These are phyloP conservation scores for Peromyscus nudipes DNA, from an alignment of 2,797 vertebrate genomes.

Conservation along the genomic window DNA sequence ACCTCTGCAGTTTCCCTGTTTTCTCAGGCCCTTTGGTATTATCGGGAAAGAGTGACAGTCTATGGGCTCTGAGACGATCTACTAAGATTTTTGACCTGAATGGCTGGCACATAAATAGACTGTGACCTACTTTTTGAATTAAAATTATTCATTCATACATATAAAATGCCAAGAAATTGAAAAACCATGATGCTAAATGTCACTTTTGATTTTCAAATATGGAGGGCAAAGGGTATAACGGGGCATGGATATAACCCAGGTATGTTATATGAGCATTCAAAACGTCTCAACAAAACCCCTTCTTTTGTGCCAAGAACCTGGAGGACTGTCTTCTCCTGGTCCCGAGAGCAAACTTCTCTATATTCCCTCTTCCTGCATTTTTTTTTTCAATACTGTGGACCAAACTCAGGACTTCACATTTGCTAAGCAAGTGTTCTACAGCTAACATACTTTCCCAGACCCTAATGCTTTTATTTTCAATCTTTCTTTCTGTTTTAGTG, in stretches of 20 bases:
- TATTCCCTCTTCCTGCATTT: neutral
- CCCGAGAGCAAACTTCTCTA: neutral
- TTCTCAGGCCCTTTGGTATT: neutral
- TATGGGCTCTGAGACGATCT: neutral
- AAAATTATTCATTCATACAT: neutral
- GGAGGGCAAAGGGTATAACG: neutral
- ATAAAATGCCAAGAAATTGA: constrained; percentile 14
- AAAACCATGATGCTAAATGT: constrained; percentile 6
- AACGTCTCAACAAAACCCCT: neutral
- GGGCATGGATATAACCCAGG: neutral
- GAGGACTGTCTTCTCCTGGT: neutral
- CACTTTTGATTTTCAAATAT: constrained; percentile 39
- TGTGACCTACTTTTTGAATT: neutral
- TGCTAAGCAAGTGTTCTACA: neutral
- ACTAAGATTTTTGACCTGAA: neutral
- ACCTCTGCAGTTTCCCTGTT: neutral
- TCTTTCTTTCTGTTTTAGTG: neutral
- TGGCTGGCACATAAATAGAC: neutral
- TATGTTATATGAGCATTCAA: neutral
- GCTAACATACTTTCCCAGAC: neutral
- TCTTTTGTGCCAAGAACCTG: neutral
- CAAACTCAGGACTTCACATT: neutral
- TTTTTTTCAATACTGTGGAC: neutral
- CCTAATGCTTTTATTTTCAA: neutral
- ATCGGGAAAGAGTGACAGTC: neutral